Evolutionary conservation across 2,888 invertebrate species (phyloP), one percentile per base, ranked within the genome.

Genomic region (Epinotia brunnichana): DNA sequence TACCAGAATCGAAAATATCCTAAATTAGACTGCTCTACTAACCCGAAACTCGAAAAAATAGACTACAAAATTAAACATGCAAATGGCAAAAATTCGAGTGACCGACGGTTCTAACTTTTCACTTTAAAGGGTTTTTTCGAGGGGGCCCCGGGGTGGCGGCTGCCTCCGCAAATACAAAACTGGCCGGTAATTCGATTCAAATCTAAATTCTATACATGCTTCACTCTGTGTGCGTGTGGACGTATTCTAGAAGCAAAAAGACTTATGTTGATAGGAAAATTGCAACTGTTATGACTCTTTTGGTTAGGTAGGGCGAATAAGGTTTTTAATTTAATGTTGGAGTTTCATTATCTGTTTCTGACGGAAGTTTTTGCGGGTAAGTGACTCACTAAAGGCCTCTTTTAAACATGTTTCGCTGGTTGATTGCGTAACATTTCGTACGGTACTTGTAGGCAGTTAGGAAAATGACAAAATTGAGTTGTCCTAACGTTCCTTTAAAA

Each of bases 121-220:
- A 86, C 86, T 87, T 81, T 85, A 85, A 88, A 87, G 86, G 88
- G 87, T 87, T 88, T 88, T 88, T 89, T 85, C 85, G 84, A 84
- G 64, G 75, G 76, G 56, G 11, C 39, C 74, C 77, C 48, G 77
- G 77, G 81, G 78, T 76, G 59, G 74, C 48, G 69, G 73, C 73
- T 80, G 76, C 81, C 82, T 82, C 78, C 78, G 81, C 82, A 83
- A 83, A 83, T 83, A 83, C 81, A 79, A 78, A 76, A 77, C 77
- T 77, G 79, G 76, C 78, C 76, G 74, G 81, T 83, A 83, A 83
- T 83, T 83, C 79, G 81, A 83, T 83, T 82, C 81, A 73, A 53
- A 74, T 75, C 71, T 74, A 72, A 74, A 67, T 72, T 63, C 57
- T 71, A 73, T 75, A 70, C 69, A 51, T 70, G 73, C 61, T 41